Evolutionary conservation across 2,113 vertebrate species (phyloP), one percentile per base, ranked within the genome.

Genomic region (Paramormyrops kingsleyae): DNA sequence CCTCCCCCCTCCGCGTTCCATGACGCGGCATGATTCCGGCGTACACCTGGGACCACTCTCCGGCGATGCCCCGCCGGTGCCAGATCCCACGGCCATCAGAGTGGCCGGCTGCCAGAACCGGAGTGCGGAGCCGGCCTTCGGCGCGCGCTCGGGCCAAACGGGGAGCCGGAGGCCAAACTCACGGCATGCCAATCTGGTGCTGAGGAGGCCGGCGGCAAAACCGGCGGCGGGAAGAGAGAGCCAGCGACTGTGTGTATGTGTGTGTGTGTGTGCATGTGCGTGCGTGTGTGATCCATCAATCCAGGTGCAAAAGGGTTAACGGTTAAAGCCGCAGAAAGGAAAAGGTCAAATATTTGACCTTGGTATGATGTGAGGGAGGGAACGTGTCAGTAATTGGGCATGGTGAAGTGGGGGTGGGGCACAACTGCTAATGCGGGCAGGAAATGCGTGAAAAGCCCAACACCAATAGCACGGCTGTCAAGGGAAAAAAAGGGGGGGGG

Each of bases 271-370:
- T 53, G 84, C 17, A 24, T 87, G n/a, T 15, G 84, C 4, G 84
- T 13, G 84, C 1, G 84, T 19, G 83, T 0, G 85, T 5, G n/a
- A 52, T 17, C 49, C 47, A 24, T n/a, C 47, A 87, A 6, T 31
- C 47, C 49, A 47, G 85, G 85, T 31, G 46, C 27, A 53, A 53
- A 53, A 35, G 35, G 24, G 87, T 88, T 66, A 39, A 24, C 3
- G 9, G 44, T 87, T 19, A 15, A 39, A 53, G 27, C 31, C 17
- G 2, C 85, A 87, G 85, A 87, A 87, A 87, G 50, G 50, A 56
- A 87, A 87, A 87, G 85, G 85, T 87, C 50, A 56, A 52, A 50
- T 53, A 53, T 87, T 35, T 87, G 49, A 87, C 85, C 50, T 53
- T 87, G 53, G 35, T 12, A 62, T 59, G 49, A 50, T 35, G 87